Conservation (phyloP, 2,888 invertebrate species). For the Hybos culiciformis region DNA sequence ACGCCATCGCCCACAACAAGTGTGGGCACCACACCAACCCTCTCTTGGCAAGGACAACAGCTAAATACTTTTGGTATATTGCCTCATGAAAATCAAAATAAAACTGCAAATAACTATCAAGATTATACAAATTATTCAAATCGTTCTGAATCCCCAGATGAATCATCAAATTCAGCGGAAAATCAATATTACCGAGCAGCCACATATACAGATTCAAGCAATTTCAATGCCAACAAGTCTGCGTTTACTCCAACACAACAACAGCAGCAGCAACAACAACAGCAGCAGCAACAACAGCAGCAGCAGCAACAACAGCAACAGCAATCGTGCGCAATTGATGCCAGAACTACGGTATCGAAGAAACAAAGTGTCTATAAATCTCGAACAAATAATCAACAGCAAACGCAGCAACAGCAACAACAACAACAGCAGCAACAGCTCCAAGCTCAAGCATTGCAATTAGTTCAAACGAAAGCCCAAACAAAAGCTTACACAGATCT, state of each 20-base stretch:
- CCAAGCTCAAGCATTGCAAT: slow-evolving; percentile 1
- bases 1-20: slow-evolving; percentile 33
- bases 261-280: neutral
- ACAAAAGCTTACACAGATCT: slow-evolving; percentile 64
- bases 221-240: neutral
- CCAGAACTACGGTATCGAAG: neutral
- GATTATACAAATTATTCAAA: slow-evolving; percentile 1
- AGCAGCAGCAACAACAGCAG: no score
- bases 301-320: neutral
- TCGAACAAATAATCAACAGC: neutral
- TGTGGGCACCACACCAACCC: slow-evolving; percentile 35
- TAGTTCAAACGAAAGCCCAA: slow-evolving; percentile 59
- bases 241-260: slow-evolving; percentile 1
- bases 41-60: slow-evolving; percentile 55
- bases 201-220: neutral
- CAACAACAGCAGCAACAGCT: slow-evolving; percentile 1
- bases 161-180: slow-evolving; percentile 1
- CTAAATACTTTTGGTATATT: slow-evolving; percentile 54
- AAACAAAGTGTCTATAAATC: slow-evolving; percentile 2
- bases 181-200: slow-evolving; percentile 1
- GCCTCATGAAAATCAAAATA: slow-evolving; percentile 62
- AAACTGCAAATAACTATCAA: slow-evolving; percentile 20
- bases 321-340: neutral
- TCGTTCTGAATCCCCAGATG: slow-evolving; percentile 3
- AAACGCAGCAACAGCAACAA: neutral